Conservation (phyloP, 1,140 invertebrate species). For the Drosophila chauvacae region DNA sequence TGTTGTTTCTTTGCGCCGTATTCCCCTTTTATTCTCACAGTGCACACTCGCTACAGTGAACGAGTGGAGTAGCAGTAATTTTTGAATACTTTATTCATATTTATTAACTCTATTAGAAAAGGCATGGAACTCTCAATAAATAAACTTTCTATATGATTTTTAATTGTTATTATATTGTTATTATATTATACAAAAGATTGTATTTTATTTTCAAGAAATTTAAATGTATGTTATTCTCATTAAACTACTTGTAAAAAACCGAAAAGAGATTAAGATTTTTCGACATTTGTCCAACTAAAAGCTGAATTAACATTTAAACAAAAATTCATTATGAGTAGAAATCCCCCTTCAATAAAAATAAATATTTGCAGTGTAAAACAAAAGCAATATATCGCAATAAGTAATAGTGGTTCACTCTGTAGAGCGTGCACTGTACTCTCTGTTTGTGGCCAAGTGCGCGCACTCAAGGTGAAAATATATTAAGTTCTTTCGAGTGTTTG, state of each 20-base stretch:
- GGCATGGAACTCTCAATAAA: background rate
- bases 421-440: slow-evolving; percentile 25
- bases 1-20: slow-evolving; percentile 21
- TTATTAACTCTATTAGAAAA: background rate
- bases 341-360: too few relatives aligned
- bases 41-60: background rate
- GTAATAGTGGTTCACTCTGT: background rate
- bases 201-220: too few relatives aligned
- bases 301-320: background rate
- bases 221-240: too few relatives aligned
- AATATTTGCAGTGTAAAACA: background rate
- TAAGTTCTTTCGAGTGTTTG: slow-evolving; percentile 74
- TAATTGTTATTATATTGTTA: too few relatives aligned
- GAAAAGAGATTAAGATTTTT: too few relatives aligned
- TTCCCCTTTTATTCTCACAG: slow-evolving; percentile 39
- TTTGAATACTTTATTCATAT: too few relatives aligned
- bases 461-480: slow-evolving; percentile 79
- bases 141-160: too few relatives aligned
- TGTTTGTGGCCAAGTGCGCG: slow-evolving; percentile 74
- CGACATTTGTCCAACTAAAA: background rate
- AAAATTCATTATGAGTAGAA: background rate
- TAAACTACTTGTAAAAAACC: too few relatives aligned
- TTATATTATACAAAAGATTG: background rate
- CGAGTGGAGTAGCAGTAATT: background rate
- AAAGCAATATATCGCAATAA: background rate